Evolutionary conservation across 2,797 vertebrate genomes (phyloP).

Genomic region (Tolypeutes matacus): DNA sequence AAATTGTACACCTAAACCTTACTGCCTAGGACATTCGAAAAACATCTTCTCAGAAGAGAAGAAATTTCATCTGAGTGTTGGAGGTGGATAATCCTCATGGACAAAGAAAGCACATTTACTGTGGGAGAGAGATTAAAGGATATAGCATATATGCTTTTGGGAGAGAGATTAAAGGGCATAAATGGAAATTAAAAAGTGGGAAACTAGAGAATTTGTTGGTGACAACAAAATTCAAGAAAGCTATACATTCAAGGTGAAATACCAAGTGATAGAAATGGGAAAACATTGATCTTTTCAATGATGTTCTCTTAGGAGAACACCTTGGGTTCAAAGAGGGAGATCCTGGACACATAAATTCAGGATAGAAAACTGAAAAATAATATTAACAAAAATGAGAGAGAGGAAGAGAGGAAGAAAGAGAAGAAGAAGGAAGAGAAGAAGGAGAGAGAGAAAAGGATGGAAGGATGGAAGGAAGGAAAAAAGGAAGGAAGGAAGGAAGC

Average conservation of each 20-base stretch:
- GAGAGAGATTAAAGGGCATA: neutral
- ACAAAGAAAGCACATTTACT: neutral
- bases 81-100: constrained; percentile 4
- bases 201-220: neutral
- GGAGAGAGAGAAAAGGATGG: too few species aligned
- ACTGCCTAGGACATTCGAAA: neutral
- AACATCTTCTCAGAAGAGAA: neutral
- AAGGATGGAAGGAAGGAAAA: neutral
- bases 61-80: neutral
- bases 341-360: neutral
- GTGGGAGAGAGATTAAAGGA: neutral
- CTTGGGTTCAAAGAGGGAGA: neutral
- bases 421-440: neutral
- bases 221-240: neutral
- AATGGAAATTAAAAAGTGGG: neutral
- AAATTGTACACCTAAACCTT: neutral
- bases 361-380: neutral
- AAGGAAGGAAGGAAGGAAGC: neutral
- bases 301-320: neutral
- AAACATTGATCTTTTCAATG: neutral
- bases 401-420: neutral
- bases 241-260: neutral
- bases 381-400: neutral
- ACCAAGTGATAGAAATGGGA: neutral
- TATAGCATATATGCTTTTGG: neutral